Percentiles rank a stretch among this genome's conserved stretches.
Evolutionary conservation across 1,140 invertebrate species (phyloP).

Genomic region (Brachionus angularis): DNA sequence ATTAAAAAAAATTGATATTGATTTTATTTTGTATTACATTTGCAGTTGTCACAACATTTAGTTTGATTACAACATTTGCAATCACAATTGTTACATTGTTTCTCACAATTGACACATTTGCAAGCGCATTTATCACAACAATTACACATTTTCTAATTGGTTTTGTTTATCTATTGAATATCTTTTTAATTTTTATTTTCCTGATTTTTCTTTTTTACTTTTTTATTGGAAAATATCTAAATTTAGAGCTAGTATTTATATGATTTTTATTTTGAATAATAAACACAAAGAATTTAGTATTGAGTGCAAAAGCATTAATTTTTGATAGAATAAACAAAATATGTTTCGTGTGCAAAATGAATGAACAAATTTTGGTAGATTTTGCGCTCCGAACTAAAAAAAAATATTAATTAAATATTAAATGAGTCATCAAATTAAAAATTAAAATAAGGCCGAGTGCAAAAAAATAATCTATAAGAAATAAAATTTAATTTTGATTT

Average conservation of each 20-base stretch:
- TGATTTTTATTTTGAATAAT: not conserved
- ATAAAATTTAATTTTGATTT: not conserved
- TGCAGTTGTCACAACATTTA: slow-evolving; percentile 32
- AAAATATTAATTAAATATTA: not conserved
- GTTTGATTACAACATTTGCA: slow-evolving; percentile 10
- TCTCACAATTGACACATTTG: slow-evolving; percentile 13
- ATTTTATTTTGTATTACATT: too few species aligned
- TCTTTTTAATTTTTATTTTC: not conserved
- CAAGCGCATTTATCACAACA: slow-evolving; percentile 41
- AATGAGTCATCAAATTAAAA: not conserved
- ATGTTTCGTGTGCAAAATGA: slow-evolving; percentile 3
- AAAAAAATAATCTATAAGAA: not conserved
- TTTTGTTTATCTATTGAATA: too few species aligned
- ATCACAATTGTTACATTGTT: slow-evolving; percentile 20
- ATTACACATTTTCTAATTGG: slow-evolving; percentile 5
- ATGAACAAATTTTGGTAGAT: not conserved
- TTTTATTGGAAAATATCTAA: not conserved
- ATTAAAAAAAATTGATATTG: too few species aligned
- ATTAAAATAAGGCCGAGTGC: not conserved
- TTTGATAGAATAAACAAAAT: not conserved
- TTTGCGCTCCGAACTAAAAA: too few species aligned
- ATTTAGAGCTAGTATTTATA: not conserved
- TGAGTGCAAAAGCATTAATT: not conserved
- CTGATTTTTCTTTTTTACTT: not conserved
- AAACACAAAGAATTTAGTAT: not conserved